phyloP scores from a whole-genome alignment of 1,140 invertebrate species.

The Palaemon carinicauda region DNA sequence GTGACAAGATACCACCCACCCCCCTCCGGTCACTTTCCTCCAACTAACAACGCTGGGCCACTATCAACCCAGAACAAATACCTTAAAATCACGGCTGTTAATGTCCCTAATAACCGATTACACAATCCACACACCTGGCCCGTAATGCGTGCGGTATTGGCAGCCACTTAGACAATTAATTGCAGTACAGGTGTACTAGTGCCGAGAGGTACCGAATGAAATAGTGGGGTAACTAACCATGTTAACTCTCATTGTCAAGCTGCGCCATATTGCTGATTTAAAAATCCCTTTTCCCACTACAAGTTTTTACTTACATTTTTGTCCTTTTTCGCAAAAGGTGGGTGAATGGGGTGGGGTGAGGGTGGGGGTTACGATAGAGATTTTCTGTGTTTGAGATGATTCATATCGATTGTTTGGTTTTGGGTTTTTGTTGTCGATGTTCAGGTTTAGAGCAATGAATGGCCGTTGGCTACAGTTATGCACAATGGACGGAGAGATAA shows the following conservation, averaged over 20 bases:
- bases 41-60: background rate
- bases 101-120: constrained; percentile 25
- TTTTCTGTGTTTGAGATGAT: no score
- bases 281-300: no score
- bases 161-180: constrained; percentile 36
- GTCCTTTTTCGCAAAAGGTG: no score
- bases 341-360: no score
- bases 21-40: background rate
- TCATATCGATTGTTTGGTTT: background rate
- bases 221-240: background rate
- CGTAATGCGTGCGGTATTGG: background rate
- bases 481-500: background rate
- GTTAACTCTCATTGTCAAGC: background rate
- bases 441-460: background rate
- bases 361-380: no score
- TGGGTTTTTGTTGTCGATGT: background rate
- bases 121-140: constrained; percentile 32
- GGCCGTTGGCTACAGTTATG: background rate
- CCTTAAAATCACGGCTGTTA: constrained; percentile 28
- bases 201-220: constrained; percentile 25
- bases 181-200: constrained; percentile 39
- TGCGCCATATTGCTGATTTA: background rate
- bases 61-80: background rate
- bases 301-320: no score
- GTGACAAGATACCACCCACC: background rate